A percentile compares a stretch with the other conserved stretches of the same genome.
phyloP scores from a whole-genome alignment of 2,888 invertebrate genomes.

The Drosophila picticornis region DNA sequence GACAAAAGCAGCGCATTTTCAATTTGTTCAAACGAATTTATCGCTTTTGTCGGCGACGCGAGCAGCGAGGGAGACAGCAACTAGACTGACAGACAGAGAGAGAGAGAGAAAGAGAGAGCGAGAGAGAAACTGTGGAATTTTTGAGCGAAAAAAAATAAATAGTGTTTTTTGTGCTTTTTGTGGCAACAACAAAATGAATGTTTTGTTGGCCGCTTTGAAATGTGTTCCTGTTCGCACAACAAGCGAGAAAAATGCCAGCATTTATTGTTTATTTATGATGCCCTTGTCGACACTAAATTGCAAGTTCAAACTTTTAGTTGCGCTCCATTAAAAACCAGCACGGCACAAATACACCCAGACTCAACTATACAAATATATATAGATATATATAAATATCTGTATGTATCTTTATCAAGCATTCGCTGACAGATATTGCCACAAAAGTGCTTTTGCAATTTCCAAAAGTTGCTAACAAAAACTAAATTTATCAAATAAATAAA shows the following conservation, averaged over 20 bases:
- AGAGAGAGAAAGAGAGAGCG: not conserved
- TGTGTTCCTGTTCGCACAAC: conserved; percentile 49
- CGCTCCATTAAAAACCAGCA: conserved; percentile 15
- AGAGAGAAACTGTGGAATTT: conserved; percentile 59
- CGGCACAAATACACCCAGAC: not conserved
- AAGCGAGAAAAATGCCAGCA: conserved; percentile 35
- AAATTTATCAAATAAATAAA: not conserved
- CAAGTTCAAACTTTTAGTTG: conserved; percentile 47
- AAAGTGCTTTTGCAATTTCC: not conserved
- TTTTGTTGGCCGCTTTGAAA: conserved; percentile 51
- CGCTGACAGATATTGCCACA: not conserved
- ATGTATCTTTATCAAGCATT: not conserved
- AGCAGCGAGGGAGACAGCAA: not conserved
- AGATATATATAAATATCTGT: not conserved
- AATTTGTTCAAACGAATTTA: conserved; percentile 74
- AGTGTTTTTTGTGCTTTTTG: not conserved
- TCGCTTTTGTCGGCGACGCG: conserved; percentile 59
- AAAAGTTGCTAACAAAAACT: not conserved
- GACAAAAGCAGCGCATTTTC: conserved; percentile 50
- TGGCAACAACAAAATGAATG: conserved; percentile 63
- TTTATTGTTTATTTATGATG: conserved; percentile 61
- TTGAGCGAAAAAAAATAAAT: conserved; percentile 30
- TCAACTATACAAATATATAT: not conserved
- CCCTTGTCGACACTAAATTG: conserved; percentile 58
- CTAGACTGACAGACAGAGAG: not conserved